A percentile compares a stretch with the other conserved stretches of the same genome.
Conservation (phyloP, 1,140 invertebrate species). For the Scaptodrosophila lebanonensis region DNA sequence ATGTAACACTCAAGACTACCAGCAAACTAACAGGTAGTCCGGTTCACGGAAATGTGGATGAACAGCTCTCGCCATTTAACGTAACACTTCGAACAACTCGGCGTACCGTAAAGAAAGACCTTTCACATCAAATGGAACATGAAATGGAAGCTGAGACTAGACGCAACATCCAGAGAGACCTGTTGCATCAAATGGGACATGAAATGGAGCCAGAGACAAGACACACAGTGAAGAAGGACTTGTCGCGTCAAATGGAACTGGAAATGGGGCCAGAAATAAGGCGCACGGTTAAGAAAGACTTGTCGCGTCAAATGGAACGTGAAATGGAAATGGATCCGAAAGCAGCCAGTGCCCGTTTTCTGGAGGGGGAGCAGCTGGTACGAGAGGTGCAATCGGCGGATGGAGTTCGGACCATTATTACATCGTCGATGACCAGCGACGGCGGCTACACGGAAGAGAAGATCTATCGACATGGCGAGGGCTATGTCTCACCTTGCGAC, state of each 20-base stretch:
- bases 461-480: slow-evolving; percentile 70
- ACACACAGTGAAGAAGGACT: slow-evolving; percentile 39
- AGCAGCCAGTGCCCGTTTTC: slow-evolving; percentile 30
- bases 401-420: slow-evolving; percentile 69
- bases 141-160: slow-evolving; percentile 32
- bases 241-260: slow-evolving; percentile 37
- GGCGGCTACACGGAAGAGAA: slow-evolving; percentile 68
- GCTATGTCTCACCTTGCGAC: slow-evolving; percentile 63
- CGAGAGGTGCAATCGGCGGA: slow-evolving; percentile 59
- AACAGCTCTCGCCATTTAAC: slow-evolving; percentile 80
- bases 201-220: slow-evolving; percentile 32
- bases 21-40: slow-evolving; percentile 52
- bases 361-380: slow-evolving; percentile 58
- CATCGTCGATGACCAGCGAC: slow-evolving; percentile 69
- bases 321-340: slow-evolving; percentile 26
- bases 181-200: neutral
- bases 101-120: slow-evolving; percentile 13
- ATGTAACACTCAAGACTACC: slow-evolving; percentile 66
- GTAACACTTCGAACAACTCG: slow-evolving; percentile 66
- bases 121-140: neutral
- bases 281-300: slow-evolving; percentile 39
- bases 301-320: slow-evolving; percentile 35
- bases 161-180: slow-evolving; percentile 9
- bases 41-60: slow-evolving; percentile 81
- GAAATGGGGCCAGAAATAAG: slow-evolving; percentile 41